Conservation (phyloP, 2,797 vertebrate species). For the Strix occidentalis region DNA sequence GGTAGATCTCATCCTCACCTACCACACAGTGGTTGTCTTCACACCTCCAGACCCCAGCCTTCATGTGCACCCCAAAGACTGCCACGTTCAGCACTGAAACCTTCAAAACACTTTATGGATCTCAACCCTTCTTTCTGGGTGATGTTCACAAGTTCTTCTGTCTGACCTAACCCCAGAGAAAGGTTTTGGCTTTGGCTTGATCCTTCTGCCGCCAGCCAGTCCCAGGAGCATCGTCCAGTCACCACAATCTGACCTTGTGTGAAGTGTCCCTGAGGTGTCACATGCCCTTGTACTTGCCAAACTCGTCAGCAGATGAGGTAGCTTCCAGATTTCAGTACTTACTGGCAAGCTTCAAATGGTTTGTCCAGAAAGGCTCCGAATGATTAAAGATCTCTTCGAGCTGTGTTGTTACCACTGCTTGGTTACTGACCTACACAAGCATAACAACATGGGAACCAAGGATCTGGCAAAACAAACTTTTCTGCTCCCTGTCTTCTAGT, state of each 20-base stretch:
- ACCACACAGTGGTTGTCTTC: not conserved
- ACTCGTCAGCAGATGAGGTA: not conserved
- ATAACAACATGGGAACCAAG: not conserved
- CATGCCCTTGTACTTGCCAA: not conserved
- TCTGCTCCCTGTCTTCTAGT: not conserved
- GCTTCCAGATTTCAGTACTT: not conserved
- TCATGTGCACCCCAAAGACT: not conserved
- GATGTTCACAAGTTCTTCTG: not conserved
- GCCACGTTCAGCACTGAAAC: not conserved
- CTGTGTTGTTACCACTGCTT: not conserved
- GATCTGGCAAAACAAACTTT: not conserved
- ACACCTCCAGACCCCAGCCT: not conserved
- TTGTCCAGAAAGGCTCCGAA: not conserved
- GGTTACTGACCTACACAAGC: not conserved
- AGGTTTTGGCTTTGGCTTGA: not conserved
- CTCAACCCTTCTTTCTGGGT: accelerated
- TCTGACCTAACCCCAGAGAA: not conserved
- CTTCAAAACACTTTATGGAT: not conserved
- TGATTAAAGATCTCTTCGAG: not conserved
- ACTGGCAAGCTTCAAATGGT: not conserved
- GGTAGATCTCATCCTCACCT: not conserved
- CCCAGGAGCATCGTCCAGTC: accelerated
- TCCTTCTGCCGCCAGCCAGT: accelerated
- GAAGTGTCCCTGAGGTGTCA: not conserved
- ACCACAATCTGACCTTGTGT: not conserved